Percentiles rank a stretch among this genome's conserved stretches.
Evolutionary conservation across 2,797 vertebrate genomes (phyloP).

Genomic region (Phataginus tetradactyla): DNA sequence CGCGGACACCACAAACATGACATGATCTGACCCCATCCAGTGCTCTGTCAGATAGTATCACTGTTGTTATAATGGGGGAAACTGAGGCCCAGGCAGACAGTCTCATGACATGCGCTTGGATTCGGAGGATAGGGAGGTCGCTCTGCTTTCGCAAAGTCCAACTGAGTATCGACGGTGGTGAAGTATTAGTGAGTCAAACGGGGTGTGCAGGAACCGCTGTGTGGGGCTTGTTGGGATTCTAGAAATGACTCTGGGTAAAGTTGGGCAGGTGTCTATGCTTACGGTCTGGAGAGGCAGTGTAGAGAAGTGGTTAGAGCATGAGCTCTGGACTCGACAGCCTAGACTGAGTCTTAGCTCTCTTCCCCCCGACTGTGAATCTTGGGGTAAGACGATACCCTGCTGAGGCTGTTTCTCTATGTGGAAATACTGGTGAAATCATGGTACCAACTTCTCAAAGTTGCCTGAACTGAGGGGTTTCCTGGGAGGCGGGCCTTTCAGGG

Average conservation of each 20-base stretch:
- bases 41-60: neutral
- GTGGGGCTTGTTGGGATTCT: fast-evolving
- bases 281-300: fast-evolving
- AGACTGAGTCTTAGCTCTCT: neutral
- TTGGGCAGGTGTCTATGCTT: neutral
- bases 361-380: no score
- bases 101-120: neutral
- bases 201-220: fast-evolving
- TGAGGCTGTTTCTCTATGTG: neutral
- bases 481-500: neutral
- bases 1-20: neutral
- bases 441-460: no score
- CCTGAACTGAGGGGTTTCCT: neutral
- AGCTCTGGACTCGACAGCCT: fast-evolving
- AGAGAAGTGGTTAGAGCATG: neutral
- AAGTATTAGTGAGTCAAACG: neutral
- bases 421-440: neutral
- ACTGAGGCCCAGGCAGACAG: conserved; percentile 8
- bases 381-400: no score
- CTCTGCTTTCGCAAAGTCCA: neutral
- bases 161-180: fast-evolving
- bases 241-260: neutral
- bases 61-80: neutral
- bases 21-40: neutral
- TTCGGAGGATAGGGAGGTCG: neutral